Base-by-base conservation (phyloP, 2,888 invertebrate species). In the Drosophila emarginata region DNA sequence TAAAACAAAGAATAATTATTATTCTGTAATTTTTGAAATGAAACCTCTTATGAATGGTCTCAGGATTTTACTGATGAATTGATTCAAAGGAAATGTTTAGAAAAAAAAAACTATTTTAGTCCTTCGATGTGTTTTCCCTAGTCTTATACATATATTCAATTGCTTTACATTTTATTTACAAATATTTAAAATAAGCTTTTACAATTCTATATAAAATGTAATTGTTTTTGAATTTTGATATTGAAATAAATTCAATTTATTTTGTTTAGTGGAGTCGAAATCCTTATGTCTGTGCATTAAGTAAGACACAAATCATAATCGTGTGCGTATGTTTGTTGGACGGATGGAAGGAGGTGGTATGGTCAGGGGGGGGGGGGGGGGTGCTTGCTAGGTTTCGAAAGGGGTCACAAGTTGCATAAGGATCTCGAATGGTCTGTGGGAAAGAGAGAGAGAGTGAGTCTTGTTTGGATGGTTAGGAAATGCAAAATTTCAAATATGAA, bases 281-380 rank as follows among this genome's bases (percentile, higher is more conserved):
- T 69, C 68, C 75, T 74, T 75, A 83, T 69, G 79, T 76, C 78
- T 85, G 76, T 88, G 86, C 88, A 88, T 86, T 88, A 89, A 89
- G 88, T 89, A 89, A 89, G 89, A 89, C 89, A 89, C 89, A 89
- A 89, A 89, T 89, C 89, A 89, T 89, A 82, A 85, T 81, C 88
- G 87, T 77, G 75, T 79, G 79, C 64, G 57, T 64, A 45, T 50
- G 56, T 28, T 18, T 18, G 9, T 51, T 45, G 56, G 12, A 21
- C 6, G 18, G 2, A 2, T 15, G 18, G 15, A 14, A 53, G 11
- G 50, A 7, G 36, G 62, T 60, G 65, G 61, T 23, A 39, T 5
- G 26, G 11, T 2, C 4, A 9, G 12, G 45, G 45, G 45, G 56
- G 50, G 58, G 60, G 54, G 64, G 26, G 68, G 57, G 62, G 61